Conservation (phyloP, 2,797 vertebrate genomes). For the Ctenochaetus hawaiiensis region DNA sequence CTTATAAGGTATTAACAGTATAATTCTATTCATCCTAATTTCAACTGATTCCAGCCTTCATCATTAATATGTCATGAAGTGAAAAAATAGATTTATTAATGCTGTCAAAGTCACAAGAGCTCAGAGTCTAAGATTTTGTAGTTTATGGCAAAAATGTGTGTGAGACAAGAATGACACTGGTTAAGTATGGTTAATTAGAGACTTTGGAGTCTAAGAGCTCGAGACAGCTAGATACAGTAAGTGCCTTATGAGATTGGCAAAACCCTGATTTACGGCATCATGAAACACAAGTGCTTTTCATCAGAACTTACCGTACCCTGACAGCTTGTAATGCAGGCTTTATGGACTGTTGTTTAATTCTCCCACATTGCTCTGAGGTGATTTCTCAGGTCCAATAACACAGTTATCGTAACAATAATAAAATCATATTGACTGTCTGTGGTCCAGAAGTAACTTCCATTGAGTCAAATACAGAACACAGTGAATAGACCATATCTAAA, state of each 20-base stretch:
- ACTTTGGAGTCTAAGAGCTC: neutral
- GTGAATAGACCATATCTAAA: slow-evolving; percentile 7
- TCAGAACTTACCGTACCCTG: neutral
- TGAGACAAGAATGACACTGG: neutral
- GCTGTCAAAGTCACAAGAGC: neutral
- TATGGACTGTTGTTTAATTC: slow-evolving; percentile 23
- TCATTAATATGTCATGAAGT: neutral
- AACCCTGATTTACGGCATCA: neutral
- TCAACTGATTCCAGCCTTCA: neutral
- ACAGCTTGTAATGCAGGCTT: slow-evolving; percentile 10
- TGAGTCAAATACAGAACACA: slow-evolving; percentile 7
- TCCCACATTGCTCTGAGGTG: neutral
- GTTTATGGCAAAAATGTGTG: too few species aligned
- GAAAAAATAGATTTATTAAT: neutral
- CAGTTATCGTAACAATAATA: slow-evolving; percentile 40
- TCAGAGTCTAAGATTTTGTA: too few species aligned
- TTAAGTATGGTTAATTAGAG: neutral
- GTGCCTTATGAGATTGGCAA: neutral
- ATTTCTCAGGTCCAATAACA: slow-evolving; percentile 29
- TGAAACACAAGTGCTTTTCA: neutral
- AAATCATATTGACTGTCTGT: slow-evolving; percentile 34
- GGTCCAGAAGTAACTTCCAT: slow-evolving; percentile 8
- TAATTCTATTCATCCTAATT: neutral
- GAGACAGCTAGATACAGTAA: neutral
- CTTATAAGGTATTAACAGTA: neutral